Evolutionary conservation across 1,140 invertebrate species (phyloP).

Genomic region (Habropoda laboriosa): DNA sequence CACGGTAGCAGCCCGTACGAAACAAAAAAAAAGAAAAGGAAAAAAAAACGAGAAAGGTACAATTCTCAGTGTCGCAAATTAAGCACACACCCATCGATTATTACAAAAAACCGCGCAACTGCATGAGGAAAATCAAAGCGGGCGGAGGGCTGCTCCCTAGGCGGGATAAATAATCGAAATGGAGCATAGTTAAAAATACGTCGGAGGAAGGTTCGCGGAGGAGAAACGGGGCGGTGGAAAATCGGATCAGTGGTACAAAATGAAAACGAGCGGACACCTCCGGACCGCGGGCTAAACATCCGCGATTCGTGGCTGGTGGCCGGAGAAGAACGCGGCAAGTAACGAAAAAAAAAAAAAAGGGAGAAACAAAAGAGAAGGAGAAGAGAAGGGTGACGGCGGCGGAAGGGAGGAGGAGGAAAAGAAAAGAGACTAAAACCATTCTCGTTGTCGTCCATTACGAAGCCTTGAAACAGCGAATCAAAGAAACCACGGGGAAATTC

Average conservation of each 20-base stretch:
- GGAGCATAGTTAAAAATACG: background rate
- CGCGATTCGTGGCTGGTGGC: background rate
- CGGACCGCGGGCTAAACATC: conserved; percentile 3
- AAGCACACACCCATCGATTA: no score
- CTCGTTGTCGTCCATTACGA: background rate
- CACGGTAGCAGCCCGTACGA: background rate
- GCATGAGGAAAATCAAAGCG: no score
- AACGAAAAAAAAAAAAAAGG: background rate
- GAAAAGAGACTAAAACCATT: background rate
- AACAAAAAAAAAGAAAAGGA: no score
- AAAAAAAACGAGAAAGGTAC: no score
- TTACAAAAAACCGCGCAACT: no score
- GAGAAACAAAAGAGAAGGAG: background rate
- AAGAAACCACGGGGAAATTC: background rate
- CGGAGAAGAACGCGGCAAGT: background rate
- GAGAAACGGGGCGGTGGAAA: background rate
- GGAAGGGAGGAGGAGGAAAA: background rate
- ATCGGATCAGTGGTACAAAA: conserved; percentile 3
- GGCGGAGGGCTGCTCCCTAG: no score
- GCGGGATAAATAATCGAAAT: background rate
- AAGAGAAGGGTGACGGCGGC: no score
- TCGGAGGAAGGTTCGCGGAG: background rate
- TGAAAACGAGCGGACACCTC: background rate
- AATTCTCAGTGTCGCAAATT: background rate
- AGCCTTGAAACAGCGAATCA: background rate